These are phyloP conservation scores for Drosophila punjabiensis DNA, from an alignment of 1,140 invertebrate species.

Conservation along the genomic window DNA sequence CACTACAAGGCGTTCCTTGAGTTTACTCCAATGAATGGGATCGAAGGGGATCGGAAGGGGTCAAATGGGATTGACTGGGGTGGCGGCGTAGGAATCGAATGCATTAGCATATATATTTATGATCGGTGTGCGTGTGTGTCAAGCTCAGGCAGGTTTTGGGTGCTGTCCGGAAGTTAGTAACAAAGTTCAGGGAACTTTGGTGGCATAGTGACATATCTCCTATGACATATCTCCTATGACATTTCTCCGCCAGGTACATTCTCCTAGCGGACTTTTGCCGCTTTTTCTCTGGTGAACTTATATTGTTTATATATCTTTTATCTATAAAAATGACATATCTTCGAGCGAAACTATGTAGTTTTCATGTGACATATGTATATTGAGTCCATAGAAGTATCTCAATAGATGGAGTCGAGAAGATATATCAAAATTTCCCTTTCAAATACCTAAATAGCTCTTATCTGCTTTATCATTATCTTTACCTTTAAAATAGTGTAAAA, in stretches of 20 bases:
- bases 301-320: too few species aligned
- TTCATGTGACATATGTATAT: too few species aligned
- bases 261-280: too few species aligned
- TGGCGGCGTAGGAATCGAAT: background rate
- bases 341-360: too few species aligned
- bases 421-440: background rate
- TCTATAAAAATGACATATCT: too few species aligned
- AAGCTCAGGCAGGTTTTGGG: conserved; percentile 13
- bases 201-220: too few species aligned
- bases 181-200: too few species aligned
- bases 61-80: background rate
- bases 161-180: conserved; percentile 3
- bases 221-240: too few species aligned
- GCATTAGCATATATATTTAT: conserved; percentile 5
- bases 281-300: too few species aligned
- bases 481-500: too few species aligned
- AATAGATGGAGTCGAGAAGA: background rate
- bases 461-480: background rate
- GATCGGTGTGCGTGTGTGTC: background rate
- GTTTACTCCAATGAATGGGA: background rate
- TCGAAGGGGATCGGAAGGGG: background rate
- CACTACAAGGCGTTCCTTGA: conserved; percentile 17
- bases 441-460: background rate
- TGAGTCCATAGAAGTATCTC: background rate
- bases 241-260: too few species aligned